Evolutionary conservation across 2,888 invertebrate genomes (phyloP).

Genomic region (Clepsis dumicolana): DNA sequence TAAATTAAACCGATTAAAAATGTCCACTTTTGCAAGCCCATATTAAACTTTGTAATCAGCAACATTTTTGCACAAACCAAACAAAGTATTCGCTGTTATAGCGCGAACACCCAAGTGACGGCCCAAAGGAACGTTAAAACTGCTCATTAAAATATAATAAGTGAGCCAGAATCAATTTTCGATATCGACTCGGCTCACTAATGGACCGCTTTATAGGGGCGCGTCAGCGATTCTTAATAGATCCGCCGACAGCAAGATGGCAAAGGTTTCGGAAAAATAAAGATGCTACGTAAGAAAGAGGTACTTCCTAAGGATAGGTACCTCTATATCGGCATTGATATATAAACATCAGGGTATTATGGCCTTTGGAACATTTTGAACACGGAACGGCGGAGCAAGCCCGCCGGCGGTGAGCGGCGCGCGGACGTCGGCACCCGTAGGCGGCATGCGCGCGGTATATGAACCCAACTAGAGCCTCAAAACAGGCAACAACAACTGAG

Average conservation of each 20-base stretch:
- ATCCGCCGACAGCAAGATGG: slow-evolving; percentile 24
- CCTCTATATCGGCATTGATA: too few species aligned
- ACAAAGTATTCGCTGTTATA: background rate
- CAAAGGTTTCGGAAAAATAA: slow-evolving; percentile 15
- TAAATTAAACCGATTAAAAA: too few species aligned
- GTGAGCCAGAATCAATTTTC: slow-evolving; percentile 30
- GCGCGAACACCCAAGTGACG: background rate
- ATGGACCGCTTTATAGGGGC: slow-evolving; percentile 38
- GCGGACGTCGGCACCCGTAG: too few species aligned
- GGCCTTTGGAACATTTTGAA: too few species aligned
- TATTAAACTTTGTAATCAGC: background rate
- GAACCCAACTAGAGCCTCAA: too few species aligned
- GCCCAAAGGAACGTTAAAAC: slow-evolving; percentile 14
- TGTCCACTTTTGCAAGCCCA: too few species aligned
- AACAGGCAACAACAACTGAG: too few species aligned
- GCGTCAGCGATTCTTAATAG: slow-evolving; percentile 37
- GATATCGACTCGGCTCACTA: slow-evolving; percentile 31
- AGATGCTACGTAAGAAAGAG: background rate
- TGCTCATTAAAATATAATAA: slow-evolving; percentile 41
- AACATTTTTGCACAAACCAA: background rate
- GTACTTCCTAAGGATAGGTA: too few species aligned
- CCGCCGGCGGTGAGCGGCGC: too few species aligned
- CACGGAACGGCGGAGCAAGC: too few species aligned
- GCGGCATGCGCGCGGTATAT: too few species aligned
- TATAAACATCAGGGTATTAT: too few species aligned